Percentiles rank a stretch among this genome's conserved stretches.
Evolutionary conservation across 1,140 invertebrate genomes (phyloP).

Genomic region (Papilio xuthus): DNA sequence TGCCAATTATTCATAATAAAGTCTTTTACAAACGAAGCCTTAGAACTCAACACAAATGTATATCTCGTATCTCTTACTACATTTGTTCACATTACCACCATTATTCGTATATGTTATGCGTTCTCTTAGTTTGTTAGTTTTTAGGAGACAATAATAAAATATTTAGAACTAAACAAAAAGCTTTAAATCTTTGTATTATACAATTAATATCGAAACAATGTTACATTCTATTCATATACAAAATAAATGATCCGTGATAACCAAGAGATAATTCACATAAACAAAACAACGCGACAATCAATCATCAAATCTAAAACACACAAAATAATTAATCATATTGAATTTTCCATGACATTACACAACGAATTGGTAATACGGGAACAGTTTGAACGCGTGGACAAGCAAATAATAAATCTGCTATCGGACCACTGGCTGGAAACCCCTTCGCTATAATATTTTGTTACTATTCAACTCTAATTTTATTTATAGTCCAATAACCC

Average conservation of each 20-base stretch:
- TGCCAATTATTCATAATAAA: constrained; percentile 79
- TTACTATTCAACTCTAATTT: constrained; percentile 45
- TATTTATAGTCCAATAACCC: constrained; percentile 47
- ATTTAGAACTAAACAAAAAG: neutral
- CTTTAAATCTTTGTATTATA: neutral
- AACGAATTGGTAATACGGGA: constrained; percentile 45
- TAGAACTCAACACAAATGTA: constrained; percentile 37
- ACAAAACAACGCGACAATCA: constrained; percentile 29
- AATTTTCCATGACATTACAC: constrained; percentile 40
- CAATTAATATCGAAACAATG: neutral
- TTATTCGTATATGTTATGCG: neutral
- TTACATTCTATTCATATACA: neutral
- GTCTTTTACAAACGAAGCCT: constrained; percentile 56
- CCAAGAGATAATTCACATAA: constrained; percentile 18
- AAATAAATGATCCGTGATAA: constrained; percentile 16
- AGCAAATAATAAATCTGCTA: constrained; percentile 50
- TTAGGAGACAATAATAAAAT: too few relatives aligned
- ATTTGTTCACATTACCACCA: constrained; percentile 3
- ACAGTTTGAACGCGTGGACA: constrained; percentile 47
- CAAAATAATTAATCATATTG: constrained; percentile 38
- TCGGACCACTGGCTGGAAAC: constrained; percentile 45
- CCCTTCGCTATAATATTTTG: constrained; percentile 52
- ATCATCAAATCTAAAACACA: constrained; percentile 38
- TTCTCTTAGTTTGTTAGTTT: neutral
- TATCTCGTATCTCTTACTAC: constrained; percentile 38